Percentiles rank a stretch among this genome's conserved stretches.
Conservation (phyloP, 2,797 vertebrate species). For the Diplodus sargus region DNA sequence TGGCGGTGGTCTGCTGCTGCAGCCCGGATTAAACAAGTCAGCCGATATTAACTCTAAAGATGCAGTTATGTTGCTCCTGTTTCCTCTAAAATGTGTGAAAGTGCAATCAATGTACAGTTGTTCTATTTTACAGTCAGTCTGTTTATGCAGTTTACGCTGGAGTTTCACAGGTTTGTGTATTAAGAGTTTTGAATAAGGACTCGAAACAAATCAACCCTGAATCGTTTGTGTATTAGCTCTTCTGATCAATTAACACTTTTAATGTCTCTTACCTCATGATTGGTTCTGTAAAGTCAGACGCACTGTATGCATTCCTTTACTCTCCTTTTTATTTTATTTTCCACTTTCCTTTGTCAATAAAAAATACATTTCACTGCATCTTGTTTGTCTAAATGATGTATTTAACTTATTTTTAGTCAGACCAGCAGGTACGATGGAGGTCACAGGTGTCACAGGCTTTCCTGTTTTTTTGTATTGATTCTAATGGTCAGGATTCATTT, state of each 20-base stretch:
- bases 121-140: slow-evolving; percentile 20
- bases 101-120: slow-evolving; percentile 62
- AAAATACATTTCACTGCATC: slow-evolving; percentile 27
- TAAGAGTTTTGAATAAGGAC: slow-evolving; percentile 7
- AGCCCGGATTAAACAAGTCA: slow-evolving; percentile 38
- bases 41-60: neutral
- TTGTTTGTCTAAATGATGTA: neutral
- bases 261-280: slow-evolving; percentile 51
- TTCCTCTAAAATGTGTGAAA: slow-evolving; percentile 52
- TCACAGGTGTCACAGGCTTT: too few relatives aligned
- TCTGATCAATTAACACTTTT: slow-evolving; percentile 42
- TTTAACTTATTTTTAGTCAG: neutral
- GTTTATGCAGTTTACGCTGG: slow-evolving; percentile 43
- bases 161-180: slow-evolving; percentile 34
- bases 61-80: neutral
- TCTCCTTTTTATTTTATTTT: slow-evolving; percentile 55
- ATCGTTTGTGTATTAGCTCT: slow-evolving; percentile 37
- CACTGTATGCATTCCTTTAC: slow-evolving; percentile 32
- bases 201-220: neutral
- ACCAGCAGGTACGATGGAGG: neutral
- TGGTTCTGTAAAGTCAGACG: slow-evolving; percentile 45
- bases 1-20: neutral
- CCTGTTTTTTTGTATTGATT: too few relatives aligned
- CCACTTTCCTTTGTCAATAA: slow-evolving; percentile 68
- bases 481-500: too few relatives aligned